Conservation (phyloP, 1,140 invertebrate genomes). For the Planococcus citri region DNA sequence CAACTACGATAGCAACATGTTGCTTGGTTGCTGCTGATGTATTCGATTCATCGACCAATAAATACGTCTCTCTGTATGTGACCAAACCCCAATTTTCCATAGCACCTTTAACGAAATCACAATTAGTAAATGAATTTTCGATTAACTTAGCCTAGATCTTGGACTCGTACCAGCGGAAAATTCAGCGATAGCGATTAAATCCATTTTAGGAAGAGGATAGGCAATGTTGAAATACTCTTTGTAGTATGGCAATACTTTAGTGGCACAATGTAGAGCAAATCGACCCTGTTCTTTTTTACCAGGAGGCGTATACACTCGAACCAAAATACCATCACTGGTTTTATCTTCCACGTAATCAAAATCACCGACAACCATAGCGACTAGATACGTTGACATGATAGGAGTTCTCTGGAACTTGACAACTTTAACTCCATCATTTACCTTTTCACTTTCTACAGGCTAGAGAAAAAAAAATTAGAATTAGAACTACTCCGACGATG, state of each 20-base stretch:
- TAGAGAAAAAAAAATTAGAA: slow-evolving; percentile 27
- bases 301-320: slow-evolving; percentile 83
- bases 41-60: slow-evolving; percentile 71
- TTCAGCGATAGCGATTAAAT: slow-evolving; percentile 88
- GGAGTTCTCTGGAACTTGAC: slow-evolving; percentile 75
- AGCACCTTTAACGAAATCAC: slow-evolving; percentile 43
- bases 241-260: slow-evolving; percentile 79
- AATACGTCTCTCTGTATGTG: slow-evolving; percentile 67
- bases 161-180: slow-evolving; percentile 53
- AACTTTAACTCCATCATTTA: slow-evolving; percentile 41
- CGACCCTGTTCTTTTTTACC: slow-evolving; percentile 83
- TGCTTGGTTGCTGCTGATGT: slow-evolving; percentile 72
- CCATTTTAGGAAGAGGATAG: slow-evolving; percentile 91
- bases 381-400: slow-evolving; percentile 92
- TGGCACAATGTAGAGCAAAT: slow-evolving; percentile 79
- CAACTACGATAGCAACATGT: slow-evolving; percentile 73
- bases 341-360: slow-evolving; percentile 82
- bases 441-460: slow-evolving; percentile 51
- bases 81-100: slow-evolving; percentile 96
- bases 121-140: neutral
- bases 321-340: slow-evolving; percentile 64
- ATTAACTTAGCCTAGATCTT: neutral
- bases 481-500: neutral
- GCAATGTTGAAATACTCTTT: slow-evolving; percentile 89
- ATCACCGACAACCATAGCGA: slow-evolving; percentile 86